Evolutionary conservation across 2,888 invertebrate genomes (phyloP).

Genomic region (Eristalis tenax): DNA sequence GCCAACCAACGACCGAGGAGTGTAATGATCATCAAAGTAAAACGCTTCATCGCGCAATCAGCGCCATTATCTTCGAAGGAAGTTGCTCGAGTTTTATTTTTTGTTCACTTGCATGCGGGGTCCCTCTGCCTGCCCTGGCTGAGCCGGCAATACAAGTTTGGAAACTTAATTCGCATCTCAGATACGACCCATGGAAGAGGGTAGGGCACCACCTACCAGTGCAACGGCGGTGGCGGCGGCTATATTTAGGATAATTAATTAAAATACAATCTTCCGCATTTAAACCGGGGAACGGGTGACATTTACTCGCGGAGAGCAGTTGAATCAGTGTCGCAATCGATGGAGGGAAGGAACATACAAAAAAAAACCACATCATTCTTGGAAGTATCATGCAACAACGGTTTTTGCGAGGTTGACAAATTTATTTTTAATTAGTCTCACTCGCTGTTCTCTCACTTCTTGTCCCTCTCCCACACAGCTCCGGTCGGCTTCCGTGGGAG

Average conservation of each 20-base stretch:
- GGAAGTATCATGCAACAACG: not conserved
- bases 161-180: not conserved
- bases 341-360: not conserved
- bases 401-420: slow-evolving; percentile 42
- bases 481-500: not conserved
- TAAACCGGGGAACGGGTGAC: slow-evolving; percentile 14
- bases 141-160: not conserved
- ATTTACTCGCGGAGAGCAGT: not conserved
- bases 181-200: not conserved
- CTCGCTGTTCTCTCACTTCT: slow-evolving; percentile 2
- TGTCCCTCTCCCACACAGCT: not conserved
- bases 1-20: not conserved
- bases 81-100: slow-evolving; percentile 12
- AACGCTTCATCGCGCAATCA: slow-evolving; percentile 44
- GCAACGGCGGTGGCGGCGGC: not conserved
- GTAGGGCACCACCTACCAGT: slow-evolving; percentile 13
- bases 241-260: slow-evolving; percentile 47
- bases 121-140: not conserved
- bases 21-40: slow-evolving; percentile 35
- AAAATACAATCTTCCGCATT: slow-evolving; percentile 20
- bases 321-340: not conserved
- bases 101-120: not conserved
- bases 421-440: slow-evolving; percentile 44
- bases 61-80: slow-evolving; percentile 28
- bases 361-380: not conserved